phyloP scores from a whole-genome alignment of 2,797 vertebrate genomes.

The Hephaestus fuliginosus region DNA sequence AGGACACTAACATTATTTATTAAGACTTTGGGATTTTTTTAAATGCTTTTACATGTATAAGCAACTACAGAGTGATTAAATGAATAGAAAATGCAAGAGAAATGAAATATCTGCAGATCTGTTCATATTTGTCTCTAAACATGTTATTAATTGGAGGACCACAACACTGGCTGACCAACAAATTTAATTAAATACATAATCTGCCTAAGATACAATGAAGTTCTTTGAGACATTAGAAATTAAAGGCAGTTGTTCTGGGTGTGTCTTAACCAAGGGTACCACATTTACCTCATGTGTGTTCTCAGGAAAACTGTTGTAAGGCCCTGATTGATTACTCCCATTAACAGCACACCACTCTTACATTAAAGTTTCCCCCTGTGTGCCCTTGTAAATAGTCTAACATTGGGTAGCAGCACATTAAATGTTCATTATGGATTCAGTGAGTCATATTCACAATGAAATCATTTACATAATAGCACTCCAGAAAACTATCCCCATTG shows the following conservation, averaged over 20 bases:
- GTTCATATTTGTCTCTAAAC: background rate
- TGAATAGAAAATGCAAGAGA: background rate
- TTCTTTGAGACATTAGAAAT: background rate
- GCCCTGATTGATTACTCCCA: background rate
- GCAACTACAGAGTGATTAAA: background rate
- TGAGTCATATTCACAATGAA: slow-evolving; percentile 18
- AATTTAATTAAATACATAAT: too few relatives aligned
- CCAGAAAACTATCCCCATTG: background rate
- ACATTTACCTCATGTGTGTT: background rate
- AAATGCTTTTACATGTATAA: background rate
- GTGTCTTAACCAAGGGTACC: background rate
- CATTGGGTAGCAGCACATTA: slow-evolving; percentile 16
- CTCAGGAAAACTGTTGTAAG: background rate
- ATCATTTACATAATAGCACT: slow-evolving; percentile 16
- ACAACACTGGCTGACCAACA: background rate
- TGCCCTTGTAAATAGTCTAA: slow-evolving; percentile 1
- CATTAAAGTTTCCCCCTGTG: slow-evolving; percentile 10
- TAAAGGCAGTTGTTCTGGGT: background rate
- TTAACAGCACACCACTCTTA: slow-evolving; percentile 15
- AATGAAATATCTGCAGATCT: background rate
- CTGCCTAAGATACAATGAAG: background rate
- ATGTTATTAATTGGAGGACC: background rate
- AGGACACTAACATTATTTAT: background rate
- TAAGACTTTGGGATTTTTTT: background rate
- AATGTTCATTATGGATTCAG: background rate